Evolutionary conservation across 2,888 invertebrate species (phyloP).

Genomic region (Perithous albicinctus): DNA sequence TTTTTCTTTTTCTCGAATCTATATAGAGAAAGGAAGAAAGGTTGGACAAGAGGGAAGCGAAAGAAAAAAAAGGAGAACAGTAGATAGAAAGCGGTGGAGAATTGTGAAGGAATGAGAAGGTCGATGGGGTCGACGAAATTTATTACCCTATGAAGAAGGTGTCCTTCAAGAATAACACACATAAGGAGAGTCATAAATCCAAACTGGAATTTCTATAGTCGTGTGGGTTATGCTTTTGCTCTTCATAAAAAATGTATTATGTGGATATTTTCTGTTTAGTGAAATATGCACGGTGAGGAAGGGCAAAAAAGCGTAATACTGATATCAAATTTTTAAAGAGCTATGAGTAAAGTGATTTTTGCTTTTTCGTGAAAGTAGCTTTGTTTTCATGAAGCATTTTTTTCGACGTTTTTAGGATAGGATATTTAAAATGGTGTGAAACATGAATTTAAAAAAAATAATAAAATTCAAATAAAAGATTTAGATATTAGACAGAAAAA

Average conservation of each 20-base stretch:
- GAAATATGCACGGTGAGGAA: slow-evolving; percentile 2
- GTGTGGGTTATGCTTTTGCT: slow-evolving; percentile 34
- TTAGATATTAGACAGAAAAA: too few relatives aligned
- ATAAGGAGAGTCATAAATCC: slow-evolving; percentile 58
- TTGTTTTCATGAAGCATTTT: too few relatives aligned
- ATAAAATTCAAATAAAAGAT: too few relatives aligned
- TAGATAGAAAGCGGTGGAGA: slow-evolving; percentile 42
- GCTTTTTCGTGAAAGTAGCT: neutral
- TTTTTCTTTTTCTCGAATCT: slow-evolving; percentile 56
- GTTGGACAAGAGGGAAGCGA: slow-evolving; percentile 22
- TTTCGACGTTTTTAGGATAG: too few relatives aligned
- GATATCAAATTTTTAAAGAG: neutral
- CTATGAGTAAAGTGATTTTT: neutral
- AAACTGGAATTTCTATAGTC: slow-evolving; percentile 52
- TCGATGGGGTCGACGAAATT: slow-evolving; percentile 63
- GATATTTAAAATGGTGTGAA: too few relatives aligned
- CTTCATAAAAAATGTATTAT: slow-evolving; percentile 52
- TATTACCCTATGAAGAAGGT: slow-evolving; percentile 64
- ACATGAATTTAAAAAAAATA: too few relatives aligned
- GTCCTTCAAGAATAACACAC: slow-evolving; percentile 65
- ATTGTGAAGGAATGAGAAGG: slow-evolving; percentile 45
- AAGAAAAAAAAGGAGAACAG: slow-evolving; percentile 38
- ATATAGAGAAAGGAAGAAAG: slow-evolving; percentile 42
- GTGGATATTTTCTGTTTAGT: slow-evolving; percentile 23
- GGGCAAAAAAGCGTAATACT: neutral